Evolutionary conservation across 1,140 invertebrate species (phyloP), one percentile per base, ranked within the genome.

Genomic region (Papilio polyxenes): DNA sequence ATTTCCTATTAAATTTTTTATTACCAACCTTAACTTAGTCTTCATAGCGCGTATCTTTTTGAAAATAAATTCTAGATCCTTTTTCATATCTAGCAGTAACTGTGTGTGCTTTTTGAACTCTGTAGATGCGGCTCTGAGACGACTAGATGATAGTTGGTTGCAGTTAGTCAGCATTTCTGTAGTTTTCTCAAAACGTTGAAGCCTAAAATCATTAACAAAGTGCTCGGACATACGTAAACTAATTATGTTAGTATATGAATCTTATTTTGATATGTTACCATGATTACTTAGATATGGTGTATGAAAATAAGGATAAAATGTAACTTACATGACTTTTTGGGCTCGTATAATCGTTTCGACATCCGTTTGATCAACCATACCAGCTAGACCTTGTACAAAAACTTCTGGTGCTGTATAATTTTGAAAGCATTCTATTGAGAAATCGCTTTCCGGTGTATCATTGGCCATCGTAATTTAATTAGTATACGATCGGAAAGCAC

Each of bases 121-220:
- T 37, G 96, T 95, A 10, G 96, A 96, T 37, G 98, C 97, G 77
- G 96, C 96, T 89, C 98, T 97, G 76, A 98, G 95, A 49, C 98
- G 96, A 82, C 96, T 95, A 10, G 97, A 96, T 6, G 98, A 98
- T 6, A 99, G 92, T 6, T 97, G 96, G 93, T 99, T 99, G 88
- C 98, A 99, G 88, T 99, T 99, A 37, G 98, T 97, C 37, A 99
- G 93, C 98, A 99, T 99, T 95, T 99, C 98, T 90, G 99, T 99
- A 3, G 98, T 99, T 90, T 99, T 99, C 89, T 99, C 98, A 95
- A 99, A 99, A 82, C 98, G 95, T 87, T 98, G 97, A 37, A 99
- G 93, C 98, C 98, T 99, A 90, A 62, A 95, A 94, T 81, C 7
- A 65, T 37, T 1, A 7, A 59, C 23, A 31, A 31, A 31, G 2